Evolutionary conservation across 2,113 vertebrate species (phyloP).

Genomic region (Oreochromis niloticus): DNA sequence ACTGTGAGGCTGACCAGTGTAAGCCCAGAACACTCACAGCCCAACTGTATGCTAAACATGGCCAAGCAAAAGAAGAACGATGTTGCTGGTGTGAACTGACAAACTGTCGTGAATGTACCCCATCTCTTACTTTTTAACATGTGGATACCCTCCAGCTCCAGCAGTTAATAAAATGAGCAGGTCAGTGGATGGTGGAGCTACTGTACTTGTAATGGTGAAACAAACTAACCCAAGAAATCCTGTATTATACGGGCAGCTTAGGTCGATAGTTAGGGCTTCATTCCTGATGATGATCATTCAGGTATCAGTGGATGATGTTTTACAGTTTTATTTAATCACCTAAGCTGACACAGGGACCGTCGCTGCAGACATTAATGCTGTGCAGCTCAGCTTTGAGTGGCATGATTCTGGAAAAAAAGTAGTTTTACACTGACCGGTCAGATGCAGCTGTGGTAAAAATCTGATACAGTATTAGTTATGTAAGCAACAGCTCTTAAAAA

Average conservation of each 20-base stretch:
- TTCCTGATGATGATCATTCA: neutral
- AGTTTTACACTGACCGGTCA: neutral
- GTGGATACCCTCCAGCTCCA: neutral
- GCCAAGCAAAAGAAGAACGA: neutral
- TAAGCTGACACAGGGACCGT: neutral
- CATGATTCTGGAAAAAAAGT: neutral
- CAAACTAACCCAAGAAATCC: neutral
- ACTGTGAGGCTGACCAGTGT: neutral
- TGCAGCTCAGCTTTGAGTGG: neutral
- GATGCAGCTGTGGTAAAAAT: neutral
- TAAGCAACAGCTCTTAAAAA: neutral
- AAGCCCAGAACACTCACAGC: neutral
- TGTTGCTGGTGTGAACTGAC: neutral
- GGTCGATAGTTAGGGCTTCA: fast-evolving
- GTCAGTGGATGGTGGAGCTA: neutral
- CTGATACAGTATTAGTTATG: neutral
- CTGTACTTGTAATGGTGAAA: neutral
- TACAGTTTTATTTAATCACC: neutral
- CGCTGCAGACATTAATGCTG: neutral
- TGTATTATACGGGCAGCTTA: neutral
- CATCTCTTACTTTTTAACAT: neutral
- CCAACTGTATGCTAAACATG: neutral
- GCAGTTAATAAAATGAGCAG: neutral
- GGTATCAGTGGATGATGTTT: neutral
- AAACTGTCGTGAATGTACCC: neutral